A percentile compares a stretch with the other conserved stretches of the same genome.
These are phyloP conservation scores for Aphaenogaster ashmeadi DNA, from an alignment of 1,140 invertebrate genomes.

Conservation along the genomic window DNA sequence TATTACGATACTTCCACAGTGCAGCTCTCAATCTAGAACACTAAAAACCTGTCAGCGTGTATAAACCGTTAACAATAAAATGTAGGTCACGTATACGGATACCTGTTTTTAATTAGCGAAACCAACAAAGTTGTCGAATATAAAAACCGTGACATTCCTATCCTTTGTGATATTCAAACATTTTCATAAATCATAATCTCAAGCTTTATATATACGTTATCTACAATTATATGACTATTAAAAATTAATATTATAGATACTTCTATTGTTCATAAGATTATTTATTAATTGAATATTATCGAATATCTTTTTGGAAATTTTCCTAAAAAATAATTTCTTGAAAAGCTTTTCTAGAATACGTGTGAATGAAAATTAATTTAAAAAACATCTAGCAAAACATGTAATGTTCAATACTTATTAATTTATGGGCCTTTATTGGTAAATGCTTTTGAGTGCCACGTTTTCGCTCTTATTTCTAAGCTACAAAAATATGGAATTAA, in stretches of 20 bases:
- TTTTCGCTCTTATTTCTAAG: neutral
- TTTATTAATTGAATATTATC: neutral
- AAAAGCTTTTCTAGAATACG: neutral
- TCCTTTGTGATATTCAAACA: neutral
- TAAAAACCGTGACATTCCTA: neutral
- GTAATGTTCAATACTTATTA: neutral
- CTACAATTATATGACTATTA: neutral
- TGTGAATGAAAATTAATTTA: neutral
- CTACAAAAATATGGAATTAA: neutral
- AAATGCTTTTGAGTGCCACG: neutral
- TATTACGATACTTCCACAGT: neutral
- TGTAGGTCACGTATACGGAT: neutral
- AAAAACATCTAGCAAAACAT: neutral
- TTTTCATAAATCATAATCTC: constrained; percentile 9
- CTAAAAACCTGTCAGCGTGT: constrained; percentile 14
- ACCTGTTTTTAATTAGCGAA: constrained; percentile 9
- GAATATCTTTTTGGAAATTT: neutral
- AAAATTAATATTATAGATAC: neutral
- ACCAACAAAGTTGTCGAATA: neutral
- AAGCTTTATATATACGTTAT: neutral
- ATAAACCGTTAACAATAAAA: constrained; percentile 53
- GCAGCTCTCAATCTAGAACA: constrained; percentile 1
- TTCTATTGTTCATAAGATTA: neutral
- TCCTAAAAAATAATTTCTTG: neutral
- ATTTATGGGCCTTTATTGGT: neutral